Percentiles rank a stretch among this genome's conserved stretches.
Conservation (phyloP, 1,140 invertebrate species). For the Neoseiulus cucumeris region DNA sequence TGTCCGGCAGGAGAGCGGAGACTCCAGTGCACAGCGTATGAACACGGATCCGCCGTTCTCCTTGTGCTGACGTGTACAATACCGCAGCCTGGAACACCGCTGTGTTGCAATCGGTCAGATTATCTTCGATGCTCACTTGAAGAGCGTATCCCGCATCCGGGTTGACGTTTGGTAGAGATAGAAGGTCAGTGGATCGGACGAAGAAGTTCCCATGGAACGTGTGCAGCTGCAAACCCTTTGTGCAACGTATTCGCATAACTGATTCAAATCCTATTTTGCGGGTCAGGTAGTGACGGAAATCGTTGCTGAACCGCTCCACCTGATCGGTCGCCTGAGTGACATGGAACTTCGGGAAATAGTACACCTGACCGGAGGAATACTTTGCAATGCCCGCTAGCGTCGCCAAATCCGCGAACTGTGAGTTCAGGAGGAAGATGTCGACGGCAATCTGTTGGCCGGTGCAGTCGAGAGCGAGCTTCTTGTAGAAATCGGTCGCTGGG, state of each 20-base stretch:
- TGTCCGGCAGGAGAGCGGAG: conserved; percentile 54
- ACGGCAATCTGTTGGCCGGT: conserved; percentile 88
- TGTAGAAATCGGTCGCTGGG: conserved; percentile 95
- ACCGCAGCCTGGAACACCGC: conserved; percentile 95
- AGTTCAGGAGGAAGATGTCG: conserved; percentile 81
- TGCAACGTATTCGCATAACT: conserved; percentile 90
- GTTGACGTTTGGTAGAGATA: conserved; percentile 91
- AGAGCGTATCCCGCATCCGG: conserved; percentile 95
- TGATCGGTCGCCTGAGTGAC: conserved; percentile 25
- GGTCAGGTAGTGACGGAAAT: conserved; percentile 69
- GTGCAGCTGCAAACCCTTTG: conserved; percentile 64
- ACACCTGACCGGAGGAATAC: conserved; percentile 80
- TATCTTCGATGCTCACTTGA: conserved; percentile 88
- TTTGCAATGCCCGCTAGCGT: conserved; percentile 83
- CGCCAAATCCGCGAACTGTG: conserved; percentile 79
- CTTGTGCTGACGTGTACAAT: conserved; percentile 92
- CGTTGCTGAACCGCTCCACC: conserved; percentile 40
- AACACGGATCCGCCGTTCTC: conserved; percentile 86
- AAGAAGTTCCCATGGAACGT: conserved; percentile 99
- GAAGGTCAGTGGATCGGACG: conserved; percentile 85
- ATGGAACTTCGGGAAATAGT: conserved; percentile 80
- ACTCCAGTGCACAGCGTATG: conserved; percentile 90
- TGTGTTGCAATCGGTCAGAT: conserved; percentile 55
- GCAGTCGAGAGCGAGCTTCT: conserved; percentile 82
- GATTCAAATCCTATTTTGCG: conserved; percentile 97